Evolutionary conservation across 2,888 invertebrate species (phyloP), one percentile per base, ranked within the genome.

Genomic region (Ommatoiulus sabulosus): DNA sequence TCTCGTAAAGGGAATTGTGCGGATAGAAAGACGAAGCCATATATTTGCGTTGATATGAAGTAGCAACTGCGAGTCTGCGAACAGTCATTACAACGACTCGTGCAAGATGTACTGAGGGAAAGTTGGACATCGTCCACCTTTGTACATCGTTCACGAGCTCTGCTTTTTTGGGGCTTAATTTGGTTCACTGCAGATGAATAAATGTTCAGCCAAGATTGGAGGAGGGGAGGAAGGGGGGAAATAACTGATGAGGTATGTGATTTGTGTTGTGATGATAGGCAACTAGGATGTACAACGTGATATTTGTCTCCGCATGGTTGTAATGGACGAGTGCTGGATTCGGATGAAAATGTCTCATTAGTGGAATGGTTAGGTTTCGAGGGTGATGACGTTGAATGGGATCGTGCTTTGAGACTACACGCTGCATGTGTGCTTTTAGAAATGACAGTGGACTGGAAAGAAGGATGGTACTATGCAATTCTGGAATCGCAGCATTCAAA

Each of bases 231-330:
- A 80, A 10, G 52, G n/a, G n/a, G 52, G 10, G 12, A 35, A 80
- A 80, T 80, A 80, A 80, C 80, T 80, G 80, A 80, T 80, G 80
- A 80, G 80, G 80, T 35, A 35, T 24, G 35, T 80, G 80, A 80
- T 80, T 80, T 80, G 80, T 80, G 80, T 24, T 35, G 80, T 80
- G 80, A 80, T 80, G 80, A 80, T 80, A 80, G 80, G 80, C 35
- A 12, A 12, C 35, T 24, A 15, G 24, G 72, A 4, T 72, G 72
- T 72, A 72, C 20, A 10, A 4, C 80, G 10, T 8, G 80, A 24
- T 80, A 35, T 80, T 80, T 35, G 24, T 35, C 12, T 12, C 80
- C 10, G 80, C 80, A 80, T 7, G 12, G 80, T 24, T 52, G 35
- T 35, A 35, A 35, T 35, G 35, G 35, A 52, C 52, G 3, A 72